Base-by-base conservation (phyloP, 2,888 invertebrate genomes). In the Branchellion lobata region DNA sequence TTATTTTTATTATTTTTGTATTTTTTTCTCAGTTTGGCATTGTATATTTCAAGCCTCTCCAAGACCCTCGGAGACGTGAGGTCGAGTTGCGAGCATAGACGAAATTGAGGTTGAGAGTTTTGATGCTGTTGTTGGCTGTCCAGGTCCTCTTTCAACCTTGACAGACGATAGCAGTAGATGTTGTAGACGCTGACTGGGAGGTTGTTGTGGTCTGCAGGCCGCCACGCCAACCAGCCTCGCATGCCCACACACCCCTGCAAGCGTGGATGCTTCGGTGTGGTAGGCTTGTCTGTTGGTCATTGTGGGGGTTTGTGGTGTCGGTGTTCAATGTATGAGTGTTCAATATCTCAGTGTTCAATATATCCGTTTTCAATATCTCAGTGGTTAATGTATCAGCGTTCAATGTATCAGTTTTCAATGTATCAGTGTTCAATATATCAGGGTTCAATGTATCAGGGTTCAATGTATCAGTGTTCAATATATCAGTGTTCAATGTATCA, bases 121-220 rank as follows among this genome's bases (percentile, higher is more conserved):
- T 57, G 3, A 24, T 47, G 8, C 18, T 8, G 18, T 14, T 27
- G 1, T 24, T 27, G 29, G 24, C 65, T 27, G 24, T 33, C 33
- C 3, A 34, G n/a, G 33, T 24, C 69, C n/a, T 21, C 11, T 36
- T 77, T 33, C 14, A 65, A 36, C 33, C 33, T 57, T 14, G 77
- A 51, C 27, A 51, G 21, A n/a, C 57, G 31, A 18, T 96, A 96
- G 88, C 92, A 94, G 87, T 97, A 94, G 80, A 97, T 92, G 80
- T 92, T 92, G 88, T 92, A 97, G 84, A 93, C 92, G 74, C 94
- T 90, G 85, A 98, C 94, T 14, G 96, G 94, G 0, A 96, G 93
- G 83, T 96, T 92, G 89, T 97, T 96, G 88, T 96, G 96, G 79
- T 96, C 95, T 90, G 92, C 93, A 0, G 95, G 92, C 83, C 90